Evolutionary conservation across 2,113 vertebrate genomes (phyloP).

Genomic region (Pelobates fuscus): DNA sequence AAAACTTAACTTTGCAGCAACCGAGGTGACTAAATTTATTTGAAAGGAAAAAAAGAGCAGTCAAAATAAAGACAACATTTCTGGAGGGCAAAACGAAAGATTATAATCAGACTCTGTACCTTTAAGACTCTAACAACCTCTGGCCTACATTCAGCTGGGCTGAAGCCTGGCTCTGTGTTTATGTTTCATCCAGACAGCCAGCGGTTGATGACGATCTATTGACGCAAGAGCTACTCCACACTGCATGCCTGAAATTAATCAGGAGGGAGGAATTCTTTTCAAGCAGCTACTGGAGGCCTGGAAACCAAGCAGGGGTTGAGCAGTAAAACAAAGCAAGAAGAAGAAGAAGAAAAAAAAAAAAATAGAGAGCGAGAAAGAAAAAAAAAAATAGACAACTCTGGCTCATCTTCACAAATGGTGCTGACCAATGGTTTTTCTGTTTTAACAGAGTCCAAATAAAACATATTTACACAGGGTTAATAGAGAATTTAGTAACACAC

Average conservation of each 20-base stretch:
- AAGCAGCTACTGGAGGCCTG: slow-evolving; percentile 53
- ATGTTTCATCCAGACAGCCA: slow-evolving; percentile 60
- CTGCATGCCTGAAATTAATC: slow-evolving; percentile 66
- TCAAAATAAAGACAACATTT: not conserved
- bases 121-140: slow-evolving; percentile 52
- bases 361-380: no score
- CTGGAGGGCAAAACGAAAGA: not conserved
- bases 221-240: slow-evolving; percentile 66
- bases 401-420: slow-evolving; percentile 7
- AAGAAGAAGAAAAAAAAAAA: not conserved
- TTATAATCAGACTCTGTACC: slow-evolving; percentile 37
- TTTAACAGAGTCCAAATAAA: no score
- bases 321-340: slow-evolving; percentile 12
- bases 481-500: no score
- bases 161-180: slow-evolving; percentile 62
- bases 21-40: not conserved
- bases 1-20: not conserved
- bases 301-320: slow-evolving; percentile 42
- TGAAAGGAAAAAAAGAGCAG: not conserved
- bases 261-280: slow-evolving; percentile 63
- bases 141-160: slow-evolving; percentile 53
- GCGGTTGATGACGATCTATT: slow-evolving; percentile 66
- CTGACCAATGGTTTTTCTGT: not conserved
- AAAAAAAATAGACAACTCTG: slow-evolving; percentile 8
- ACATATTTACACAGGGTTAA: no score